A percentile compares a stretch with the other conserved stretches of the same genome.
These are phyloP conservation scores for Neogale vison DNA, from an alignment of 2,113 vertebrate genomes.

Conservation along the genomic window DNA sequence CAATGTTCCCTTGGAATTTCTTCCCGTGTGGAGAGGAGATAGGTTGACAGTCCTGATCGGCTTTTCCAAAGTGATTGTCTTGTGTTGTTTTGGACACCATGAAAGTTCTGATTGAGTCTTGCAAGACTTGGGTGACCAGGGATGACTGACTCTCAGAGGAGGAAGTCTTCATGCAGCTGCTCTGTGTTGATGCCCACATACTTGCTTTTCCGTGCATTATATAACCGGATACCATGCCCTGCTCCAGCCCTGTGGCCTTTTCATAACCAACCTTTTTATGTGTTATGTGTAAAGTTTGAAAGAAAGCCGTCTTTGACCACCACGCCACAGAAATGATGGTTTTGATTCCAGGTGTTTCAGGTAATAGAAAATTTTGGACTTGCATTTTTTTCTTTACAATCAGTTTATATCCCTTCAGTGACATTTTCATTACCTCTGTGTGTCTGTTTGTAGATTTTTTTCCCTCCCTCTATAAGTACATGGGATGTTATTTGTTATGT, in stretches of 20 bases:
- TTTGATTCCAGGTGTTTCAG: slow-evolving; percentile 65
- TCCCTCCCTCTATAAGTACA: slow-evolving; percentile 4
- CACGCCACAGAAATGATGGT: not conserved
- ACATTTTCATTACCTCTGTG: slow-evolving; percentile 72
- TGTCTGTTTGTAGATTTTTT: slow-evolving; percentile 40
- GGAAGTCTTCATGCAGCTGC: not conserved
- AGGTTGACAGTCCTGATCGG: not conserved
- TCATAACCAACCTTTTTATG: slow-evolving; percentile 27
- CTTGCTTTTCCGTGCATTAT: not conserved
- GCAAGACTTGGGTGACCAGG: not conserved
- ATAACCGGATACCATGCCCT: not conserved
- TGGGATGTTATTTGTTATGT: slow-evolving; percentile 50
- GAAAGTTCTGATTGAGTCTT: not conserved
- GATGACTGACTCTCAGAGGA: not conserved
- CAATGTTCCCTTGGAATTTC: not conserved
- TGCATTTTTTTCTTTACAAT: slow-evolving; percentile 72
- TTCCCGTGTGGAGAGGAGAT: not conserved
- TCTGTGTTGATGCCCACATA: not conserved
- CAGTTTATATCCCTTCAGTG: slow-evolving; percentile 60
- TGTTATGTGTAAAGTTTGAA: not conserved
- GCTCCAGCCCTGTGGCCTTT: not conserved
- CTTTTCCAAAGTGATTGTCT: not conserved
- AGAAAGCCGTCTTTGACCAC: slow-evolving; percentile 69
- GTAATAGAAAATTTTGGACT: slow-evolving; percentile 36
- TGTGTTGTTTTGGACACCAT: not conserved